These are phyloP conservation scores for Sinodicranocentrus sp. DNA, from an alignment of 2,888 invertebrate species.

Conservation along the genomic window DNA sequence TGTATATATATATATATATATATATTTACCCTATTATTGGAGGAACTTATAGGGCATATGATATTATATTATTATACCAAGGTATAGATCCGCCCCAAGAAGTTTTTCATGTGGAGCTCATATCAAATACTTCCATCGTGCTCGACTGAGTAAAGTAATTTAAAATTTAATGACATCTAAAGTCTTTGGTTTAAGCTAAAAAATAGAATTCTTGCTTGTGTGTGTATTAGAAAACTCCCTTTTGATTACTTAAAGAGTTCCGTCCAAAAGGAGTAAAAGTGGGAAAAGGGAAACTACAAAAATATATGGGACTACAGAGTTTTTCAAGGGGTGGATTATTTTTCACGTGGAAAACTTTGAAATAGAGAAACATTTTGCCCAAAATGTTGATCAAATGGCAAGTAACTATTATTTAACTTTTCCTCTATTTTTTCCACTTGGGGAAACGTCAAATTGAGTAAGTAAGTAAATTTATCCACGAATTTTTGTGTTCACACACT, in stretches of 20 bases:
- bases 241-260: slow-evolving; percentile 20
- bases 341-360: background rate
- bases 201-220: slow-evolving; percentile 1
- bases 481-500: too few relatives aligned
- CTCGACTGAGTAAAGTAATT: slow-evolving; percentile 44
- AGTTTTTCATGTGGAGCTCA: slow-evolving; percentile 27
- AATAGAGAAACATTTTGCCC: background rate
- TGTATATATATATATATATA: too few relatives aligned
- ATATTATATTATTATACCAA: background rate
- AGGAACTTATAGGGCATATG: too few relatives aligned
- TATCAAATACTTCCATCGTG: slow-evolving; percentile 35
- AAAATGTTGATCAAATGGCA: background rate
- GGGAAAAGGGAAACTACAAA: background rate
- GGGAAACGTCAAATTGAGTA: too few relatives aligned
- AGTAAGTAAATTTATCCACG: too few relatives aligned
- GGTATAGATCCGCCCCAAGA: slow-evolving; percentile 47
- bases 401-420: background rate
- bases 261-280: background rate
- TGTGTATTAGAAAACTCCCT: background rate
- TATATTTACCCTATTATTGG: too few relatives aligned
- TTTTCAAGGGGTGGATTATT: background rate
- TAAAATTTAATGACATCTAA: slow-evolving; percentile 59
- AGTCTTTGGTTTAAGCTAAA: slow-evolving; percentile 24
- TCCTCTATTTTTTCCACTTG: background rate
- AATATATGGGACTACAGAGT: background rate